Evolutionary conservation across 2,797 vertebrate genomes (phyloP).

Genomic region (Gallinago nigripennis): DNA sequence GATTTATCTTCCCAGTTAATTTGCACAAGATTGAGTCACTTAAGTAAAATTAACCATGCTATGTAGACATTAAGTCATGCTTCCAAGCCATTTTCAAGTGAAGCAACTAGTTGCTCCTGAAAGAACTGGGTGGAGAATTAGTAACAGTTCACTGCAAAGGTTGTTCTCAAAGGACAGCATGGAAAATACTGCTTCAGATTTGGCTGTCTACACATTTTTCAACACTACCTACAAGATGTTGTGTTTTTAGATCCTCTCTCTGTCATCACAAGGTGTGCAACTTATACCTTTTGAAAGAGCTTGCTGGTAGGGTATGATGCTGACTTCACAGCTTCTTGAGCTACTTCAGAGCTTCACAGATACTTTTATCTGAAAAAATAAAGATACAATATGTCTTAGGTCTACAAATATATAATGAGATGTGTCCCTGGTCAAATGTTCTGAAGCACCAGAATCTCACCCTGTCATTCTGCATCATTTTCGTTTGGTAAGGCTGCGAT

Average conservation of each 20-base stretch:
- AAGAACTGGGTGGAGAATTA: background rate
- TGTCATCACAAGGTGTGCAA: background rate
- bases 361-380: background rate
- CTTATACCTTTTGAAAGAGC: background rate
- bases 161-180: background rate
- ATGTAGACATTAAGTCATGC: background rate
- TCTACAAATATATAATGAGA: background rate
- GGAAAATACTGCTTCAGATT: background rate
- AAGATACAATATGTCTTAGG: background rate
- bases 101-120: background rate
- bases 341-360: background rate
- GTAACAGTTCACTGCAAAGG: background rate
- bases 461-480: background rate
- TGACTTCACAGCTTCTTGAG: background rate
- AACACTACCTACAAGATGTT: background rate
- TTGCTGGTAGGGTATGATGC: background rate
- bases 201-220: background rate
- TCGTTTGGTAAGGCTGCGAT: background rate
- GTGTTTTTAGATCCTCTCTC: background rate
- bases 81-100: background rate
- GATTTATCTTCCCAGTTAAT: background rate
- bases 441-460: background rate
- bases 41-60: background rate
- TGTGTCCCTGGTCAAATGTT: background rate
- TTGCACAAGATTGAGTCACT: background rate